Base-by-base conservation (phyloP, 1,140 invertebrate genomes). In the Aphelenchoides fujianensis region DNA sequence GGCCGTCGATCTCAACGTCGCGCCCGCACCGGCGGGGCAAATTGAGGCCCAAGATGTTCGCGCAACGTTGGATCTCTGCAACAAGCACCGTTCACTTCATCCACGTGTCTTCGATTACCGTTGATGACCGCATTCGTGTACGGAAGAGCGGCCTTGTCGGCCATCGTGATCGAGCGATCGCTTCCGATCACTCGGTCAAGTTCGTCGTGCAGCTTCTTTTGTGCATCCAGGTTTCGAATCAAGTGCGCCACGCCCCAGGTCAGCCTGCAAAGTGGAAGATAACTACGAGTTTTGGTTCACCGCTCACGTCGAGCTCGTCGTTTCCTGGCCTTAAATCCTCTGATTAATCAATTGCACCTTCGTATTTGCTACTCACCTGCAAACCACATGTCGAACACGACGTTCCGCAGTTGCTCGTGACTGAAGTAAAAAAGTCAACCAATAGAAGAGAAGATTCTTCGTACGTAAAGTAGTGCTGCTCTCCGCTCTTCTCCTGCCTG, bases 61-160 rank as follows among this genome's bases (percentile, higher is more conserved):
- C 41, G 23, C 41, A 48, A 12, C 41, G 41, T 48, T 12, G 23
- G 41, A 7, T 59, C 7, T 16, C 19, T 59, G 19, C 9, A 19
- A n/a, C n/a, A 27, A 34, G 16, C 1, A 16, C 37, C 27, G 19
- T 2, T 19, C n/a, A 52, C 37, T 72, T 67, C 32, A 78, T n/a
- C n/a, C n/a, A n/a, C n/a, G n/a, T n/a, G n/a, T n/a, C n/a, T n/a
- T n/a, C n/a, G n/a, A n/a, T n/a, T n/a, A n/a, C n/a, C 74, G 37
- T 73, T 76, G 67, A 75, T 48, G n/a, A 78, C 75, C 0, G 76
- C 75, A 66, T 75, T 78, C 12, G 72, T 34, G 54, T 77, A 77
- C 30, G 63, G 41, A 37, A 77, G 37, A 19, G 59, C 28, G 36
- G 30, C 23, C 34, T 64, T 74, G 63, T 79, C 70, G n/a, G 70